Conservation (phyloP, 2,888 invertebrate genomes). For the Ophioninae sp. region DNA sequence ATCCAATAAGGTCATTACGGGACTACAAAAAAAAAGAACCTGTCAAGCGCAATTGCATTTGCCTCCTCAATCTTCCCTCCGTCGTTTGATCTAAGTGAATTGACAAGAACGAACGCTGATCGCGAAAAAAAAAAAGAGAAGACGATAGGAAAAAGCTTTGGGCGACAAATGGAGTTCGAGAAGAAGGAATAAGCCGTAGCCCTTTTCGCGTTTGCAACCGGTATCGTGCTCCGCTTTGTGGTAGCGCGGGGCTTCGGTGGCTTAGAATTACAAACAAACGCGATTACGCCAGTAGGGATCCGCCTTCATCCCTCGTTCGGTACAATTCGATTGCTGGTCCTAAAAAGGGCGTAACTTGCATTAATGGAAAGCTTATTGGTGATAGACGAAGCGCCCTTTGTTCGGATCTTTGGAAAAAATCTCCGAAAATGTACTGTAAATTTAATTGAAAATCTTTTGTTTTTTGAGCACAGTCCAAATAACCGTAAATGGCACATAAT, state of each 20-base stretch:
- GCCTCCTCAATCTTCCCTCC: not conserved
- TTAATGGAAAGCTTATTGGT: not conserved
- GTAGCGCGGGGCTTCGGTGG: conserved; percentile 71
- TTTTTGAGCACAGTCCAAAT: too few species aligned
- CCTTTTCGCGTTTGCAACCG: conserved; percentile 21
- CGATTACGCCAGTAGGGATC: conserved; percentile 72
- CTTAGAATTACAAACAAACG: conserved; percentile 77
- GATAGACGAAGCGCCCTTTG: not conserved
- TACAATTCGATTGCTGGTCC: not conserved
- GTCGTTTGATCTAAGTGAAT: conserved; percentile 21
- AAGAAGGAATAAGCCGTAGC: conserved; percentile 11
- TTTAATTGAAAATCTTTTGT: too few species aligned
- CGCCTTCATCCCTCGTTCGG: conserved; percentile 30
- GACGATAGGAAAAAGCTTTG: conserved; percentile 13
- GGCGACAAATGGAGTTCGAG: conserved; percentile 36
- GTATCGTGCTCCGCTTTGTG: conserved; percentile 33
- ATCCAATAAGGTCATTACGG: not conserved
- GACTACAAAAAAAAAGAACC: not conserved
- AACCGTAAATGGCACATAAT: too few species aligned
- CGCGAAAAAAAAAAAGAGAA: not conserved
- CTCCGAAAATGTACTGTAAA: too few species aligned
- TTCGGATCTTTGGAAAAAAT: too few species aligned
- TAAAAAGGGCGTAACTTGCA: conserved; percentile 12
- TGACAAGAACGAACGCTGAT: not conserved
- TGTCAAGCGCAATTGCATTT: conserved; percentile 9